phyloP scores from a whole-genome alignment of 2,797 vertebrate species.

The Sciurus carolinensis region DNA sequence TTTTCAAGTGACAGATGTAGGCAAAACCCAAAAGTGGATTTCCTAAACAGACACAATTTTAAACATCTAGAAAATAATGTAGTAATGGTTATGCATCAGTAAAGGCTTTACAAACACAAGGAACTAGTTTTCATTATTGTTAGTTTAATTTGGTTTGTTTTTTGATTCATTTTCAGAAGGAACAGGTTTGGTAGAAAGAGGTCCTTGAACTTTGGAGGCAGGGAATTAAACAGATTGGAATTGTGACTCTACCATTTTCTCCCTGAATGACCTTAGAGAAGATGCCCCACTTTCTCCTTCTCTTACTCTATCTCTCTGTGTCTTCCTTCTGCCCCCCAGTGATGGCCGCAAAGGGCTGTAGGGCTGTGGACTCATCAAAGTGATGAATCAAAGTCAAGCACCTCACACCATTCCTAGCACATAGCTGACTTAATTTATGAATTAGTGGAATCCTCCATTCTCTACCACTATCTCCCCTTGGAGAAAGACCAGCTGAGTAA shows the following conservation, averaged over 20 bases:
- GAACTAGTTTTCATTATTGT: not conserved
- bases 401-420: not conserved
- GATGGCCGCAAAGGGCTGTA: not conserved
- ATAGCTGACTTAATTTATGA: not conserved
- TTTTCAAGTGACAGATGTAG: not conserved
- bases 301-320: not conserved
- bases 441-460: not conserved
- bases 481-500: not conserved
- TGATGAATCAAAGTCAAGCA: not conserved
- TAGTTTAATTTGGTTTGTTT: not conserved
- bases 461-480: not conserved
- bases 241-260: not conserved
- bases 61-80: slow-evolving; percentile 20
- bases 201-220: not conserved
- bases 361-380: not conserved
- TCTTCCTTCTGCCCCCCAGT: not conserved
- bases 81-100: not conserved
- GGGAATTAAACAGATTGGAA: not conserved
- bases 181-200: not conserved
- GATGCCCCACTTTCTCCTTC: no score
- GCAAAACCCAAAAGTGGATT: not conserved
- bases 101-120: not conserved
- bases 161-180: not conserved
- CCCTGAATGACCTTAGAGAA: not conserved
- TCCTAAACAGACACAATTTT: not conserved